Percentiles rank a stretch among this genome's conserved stretches.
phyloP scores from a whole-genome alignment of 2,797 vertebrate genomes.

The Botia kubotai region DNA sequence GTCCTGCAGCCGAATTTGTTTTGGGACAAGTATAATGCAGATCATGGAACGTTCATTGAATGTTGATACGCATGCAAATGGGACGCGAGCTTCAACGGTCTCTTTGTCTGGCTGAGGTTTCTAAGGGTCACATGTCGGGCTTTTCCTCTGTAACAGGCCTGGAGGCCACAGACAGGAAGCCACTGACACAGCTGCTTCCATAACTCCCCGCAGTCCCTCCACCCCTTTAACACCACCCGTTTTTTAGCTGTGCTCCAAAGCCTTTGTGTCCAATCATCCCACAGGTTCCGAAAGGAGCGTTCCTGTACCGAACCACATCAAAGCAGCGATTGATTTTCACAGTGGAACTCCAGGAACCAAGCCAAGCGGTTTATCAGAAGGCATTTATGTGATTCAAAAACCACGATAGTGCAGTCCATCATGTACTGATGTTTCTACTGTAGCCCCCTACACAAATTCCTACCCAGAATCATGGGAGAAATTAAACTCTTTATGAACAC shows the following conservation, averaged over 20 bases:
- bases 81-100: conserved; percentile 70
- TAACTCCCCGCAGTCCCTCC: conserved; percentile 53
- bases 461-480: conserved; percentile 63
- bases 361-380: conserved; percentile 31
- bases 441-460: conserved; percentile 73
- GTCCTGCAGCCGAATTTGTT: conserved; percentile 27
- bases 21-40: conserved; percentile 53
- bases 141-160: conserved; percentile 59
- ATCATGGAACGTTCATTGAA: conserved; percentile 62
- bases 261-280: conserved; percentile 50
- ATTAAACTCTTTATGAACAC: conserved; percentile 14
- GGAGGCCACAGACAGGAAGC: conserved; percentile 68
- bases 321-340: conserved; percentile 18
- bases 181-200: conserved; percentile 68
- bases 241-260: conserved; percentile 59
- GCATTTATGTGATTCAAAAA: conserved; percentile 55
- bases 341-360: conserved; percentile 14
- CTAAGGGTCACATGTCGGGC: conserved; percentile 67
- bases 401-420: conserved; percentile 63
- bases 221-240: conserved; percentile 58
- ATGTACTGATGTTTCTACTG: conserved; percentile 67
- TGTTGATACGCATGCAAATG: conserved; percentile 75
- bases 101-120: conserved; percentile 76
- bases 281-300: conserved; percentile 61
- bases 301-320: conserved; percentile 68